phyloP scores from a whole-genome alignment of 2,888 invertebrate species.

The Liodrosophila aerea region DNA sequence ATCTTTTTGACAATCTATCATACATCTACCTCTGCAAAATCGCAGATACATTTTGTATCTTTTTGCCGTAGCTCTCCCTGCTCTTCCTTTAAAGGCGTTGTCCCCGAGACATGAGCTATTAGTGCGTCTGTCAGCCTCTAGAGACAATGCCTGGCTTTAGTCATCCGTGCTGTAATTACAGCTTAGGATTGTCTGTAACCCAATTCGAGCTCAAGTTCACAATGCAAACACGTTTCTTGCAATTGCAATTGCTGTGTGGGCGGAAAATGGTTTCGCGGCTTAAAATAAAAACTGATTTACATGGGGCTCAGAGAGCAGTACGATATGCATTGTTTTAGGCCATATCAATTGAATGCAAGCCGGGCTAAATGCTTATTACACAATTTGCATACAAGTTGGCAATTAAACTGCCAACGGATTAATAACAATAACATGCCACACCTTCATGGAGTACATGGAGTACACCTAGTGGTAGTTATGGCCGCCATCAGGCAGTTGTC shows the following conservation, averaged over 20 bases:
- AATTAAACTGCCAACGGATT: slow-evolving; percentile 57
- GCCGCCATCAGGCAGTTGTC: slow-evolving; percentile 38
- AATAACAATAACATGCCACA: slow-evolving; percentile 56
- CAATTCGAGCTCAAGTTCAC: slow-evolving; percentile 71
- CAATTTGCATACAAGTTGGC: slow-evolving; percentile 73
- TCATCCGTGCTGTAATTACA: slow-evolving; percentile 43
- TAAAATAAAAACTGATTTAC: slow-evolving; percentile 32
- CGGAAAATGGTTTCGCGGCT: slow-evolving; percentile 70
- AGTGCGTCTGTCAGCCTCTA: slow-evolving; percentile 1
- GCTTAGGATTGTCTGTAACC: slow-evolving; percentile 60
- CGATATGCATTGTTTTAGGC: slow-evolving; percentile 28
- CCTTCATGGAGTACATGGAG: too few relatives aligned
- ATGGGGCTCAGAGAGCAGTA: slow-evolving; percentile 25
- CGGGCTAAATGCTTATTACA: slow-evolving; percentile 60
- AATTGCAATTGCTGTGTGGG: slow-evolving; percentile 48
- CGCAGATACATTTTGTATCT: too few relatives aligned
- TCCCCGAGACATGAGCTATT: neutral
- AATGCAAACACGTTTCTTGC: slow-evolving; percentile 49
- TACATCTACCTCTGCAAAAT: neutral
- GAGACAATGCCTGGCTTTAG: too few relatives aligned
- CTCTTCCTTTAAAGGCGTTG: neutral
- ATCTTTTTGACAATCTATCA: too few relatives aligned
- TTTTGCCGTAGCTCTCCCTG: too few relatives aligned
- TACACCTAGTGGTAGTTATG: too few relatives aligned
- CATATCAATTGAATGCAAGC: too few relatives aligned